Base-by-base conservation (phyloP, 2,888 invertebrate species). In the Drosophila borborema region DNA sequence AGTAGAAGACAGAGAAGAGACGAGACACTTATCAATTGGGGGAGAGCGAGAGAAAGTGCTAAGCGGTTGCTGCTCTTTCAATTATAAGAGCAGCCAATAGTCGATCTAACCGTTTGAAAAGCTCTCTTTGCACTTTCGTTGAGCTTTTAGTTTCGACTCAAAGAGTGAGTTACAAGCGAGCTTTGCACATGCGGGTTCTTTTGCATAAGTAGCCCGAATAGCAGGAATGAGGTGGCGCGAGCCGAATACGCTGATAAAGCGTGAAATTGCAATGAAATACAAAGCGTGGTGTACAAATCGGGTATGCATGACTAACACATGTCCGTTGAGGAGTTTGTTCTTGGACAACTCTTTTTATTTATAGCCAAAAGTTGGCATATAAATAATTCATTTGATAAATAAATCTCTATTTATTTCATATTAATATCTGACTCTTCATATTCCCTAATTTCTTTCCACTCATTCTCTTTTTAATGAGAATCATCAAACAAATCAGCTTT, bases 191-290 rank as follows among this genome's bases (percentile, higher is more conserved):
- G 48, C 38, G 56, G 58, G 51, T 54, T 66, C 48, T 66, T 79
- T 83, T 69, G 84, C 84, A 74, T 72, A 75, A 69, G 64, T 48
- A 34, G 61, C 31, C 58, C 45, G 64, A 69, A 66, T 49, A 40
- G 23, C n/a, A 53, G 16, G 16, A n/a, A n/a, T n/a, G n/a, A 14
- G 20, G n/a, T n/a, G n/a, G 38, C 10, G 60, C 9, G 18, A 31
- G 59, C 31, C 82, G 71, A 71, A 70, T 63, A 64, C 45, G 55
- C 69, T 71, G 77, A 84, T 80, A 74, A 65, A 64, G 73, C 65
- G 41, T 83, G 73, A 62, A 76, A 59, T 69, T 66, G 64, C 59
- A 61, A 60, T 62, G 69, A 51, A 75, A 72, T 48, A 64, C 34
- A 59, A 71, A 74, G 45, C 43, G 61, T 43, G 71, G 14, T 16